Evolutionary conservation across 64 coral and sea anemone species (phyloP).

Genomic region (Pachyseris speciosa): DNA sequence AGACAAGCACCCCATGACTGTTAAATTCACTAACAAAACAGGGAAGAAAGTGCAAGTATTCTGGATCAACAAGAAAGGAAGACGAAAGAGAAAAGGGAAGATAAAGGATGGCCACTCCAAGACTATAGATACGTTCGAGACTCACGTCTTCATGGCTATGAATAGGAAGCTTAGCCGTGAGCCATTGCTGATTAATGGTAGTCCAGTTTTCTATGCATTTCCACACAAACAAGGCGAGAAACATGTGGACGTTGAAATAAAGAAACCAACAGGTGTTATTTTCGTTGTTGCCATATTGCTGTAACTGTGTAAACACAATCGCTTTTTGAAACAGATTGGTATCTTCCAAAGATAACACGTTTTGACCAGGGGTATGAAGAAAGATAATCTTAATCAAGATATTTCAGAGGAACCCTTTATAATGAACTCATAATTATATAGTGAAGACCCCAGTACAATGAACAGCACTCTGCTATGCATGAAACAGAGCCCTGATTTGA

Average conservation of each 20-base stretch:
- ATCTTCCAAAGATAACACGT: too few relatives aligned
- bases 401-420: too few relatives aligned
- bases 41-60: slow-evolving; percentile 67
- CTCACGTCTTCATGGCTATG: slow-evolving; percentile 67
- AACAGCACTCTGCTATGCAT: too few relatives aligned
- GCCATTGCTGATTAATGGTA: slow-evolving; percentile 62
- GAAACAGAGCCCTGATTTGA: too few relatives aligned
- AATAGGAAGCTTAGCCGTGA: slow-evolving; percentile 48
- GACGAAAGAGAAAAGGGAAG: slow-evolving; percentile 65
- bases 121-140: slow-evolving; percentile 62
- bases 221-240: slow-evolving; percentile 37
- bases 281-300: background rate
- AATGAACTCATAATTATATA: too few relatives aligned
- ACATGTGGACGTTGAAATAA: slow-evolving; percentile 66
- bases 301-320: too few relatives aligned
- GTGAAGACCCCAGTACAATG: too few relatives aligned
- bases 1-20: slow-evolving; percentile 62
- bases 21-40: slow-evolving; percentile 71
- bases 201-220: slow-evolving; percentile 56
- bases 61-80: slow-evolving; percentile 78
- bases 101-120: slow-evolving; percentile 58
- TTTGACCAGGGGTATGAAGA: too few relatives aligned
- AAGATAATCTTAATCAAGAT: too few relatives aligned
- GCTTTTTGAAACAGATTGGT: too few relatives aligned
- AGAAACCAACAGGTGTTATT: slow-evolving; percentile 51